A percentile compares a stretch with the other conserved stretches of the same genome.
These are phyloP conservation scores for Pseudomyrmex gracilis DNA, from an alignment of 1,140 invertebrate genomes.

Conservation along the genomic window DNA sequence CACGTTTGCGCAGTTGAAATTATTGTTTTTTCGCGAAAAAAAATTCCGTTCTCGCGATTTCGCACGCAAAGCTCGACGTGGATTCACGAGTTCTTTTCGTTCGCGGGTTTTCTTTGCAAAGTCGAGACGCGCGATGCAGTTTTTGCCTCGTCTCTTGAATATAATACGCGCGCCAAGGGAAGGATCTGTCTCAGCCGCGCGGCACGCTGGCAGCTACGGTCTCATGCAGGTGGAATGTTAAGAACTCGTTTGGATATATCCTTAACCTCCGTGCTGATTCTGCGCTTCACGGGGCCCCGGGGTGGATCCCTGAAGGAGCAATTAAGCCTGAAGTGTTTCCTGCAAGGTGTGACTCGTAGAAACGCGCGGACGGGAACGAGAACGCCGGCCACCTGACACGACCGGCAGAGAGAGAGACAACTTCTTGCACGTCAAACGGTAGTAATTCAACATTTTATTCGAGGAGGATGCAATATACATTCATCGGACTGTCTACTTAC, in stretches of 20 bases:
- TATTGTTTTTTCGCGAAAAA: neutral
- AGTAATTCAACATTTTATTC: slow-evolving; percentile 83
- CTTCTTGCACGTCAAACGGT: slow-evolving; percentile 78
- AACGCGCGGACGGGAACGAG: slow-evolving; percentile 77
- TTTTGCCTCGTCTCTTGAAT: slow-evolving; percentile 27
- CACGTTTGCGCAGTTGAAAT: neutral
- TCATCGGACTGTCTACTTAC: slow-evolving; percentile 72
- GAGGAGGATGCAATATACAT: slow-evolving; percentile 78
- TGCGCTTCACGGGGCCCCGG: slow-evolving; percentile 70
- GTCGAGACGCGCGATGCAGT: slow-evolving; percentile 10
- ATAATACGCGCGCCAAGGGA: slow-evolving; percentile 29
- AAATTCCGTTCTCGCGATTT: slow-evolving; percentile 4
- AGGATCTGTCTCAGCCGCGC: slow-evolving; percentile 41
- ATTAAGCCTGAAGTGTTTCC: slow-evolving; percentile 84
- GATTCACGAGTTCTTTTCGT: neutral
- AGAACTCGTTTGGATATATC: slow-evolving; percentile 75
- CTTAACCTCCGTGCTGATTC: slow-evolving; percentile 75
- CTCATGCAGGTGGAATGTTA: slow-evolving; percentile 71
- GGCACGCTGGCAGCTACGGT: slow-evolving; percentile 35
- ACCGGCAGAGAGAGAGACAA: slow-evolving; percentile 68
- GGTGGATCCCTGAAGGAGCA: slow-evolving; percentile 78
- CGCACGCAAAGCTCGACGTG: neutral
- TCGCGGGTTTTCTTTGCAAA: slow-evolving; percentile 21
- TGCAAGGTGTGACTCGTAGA: slow-evolving; percentile 84
- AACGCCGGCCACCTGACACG: slow-evolving; percentile 83